Base-by-base conservation (phyloP, 2,888 invertebrate species). In the Drosophila nr. medialis region DNA sequence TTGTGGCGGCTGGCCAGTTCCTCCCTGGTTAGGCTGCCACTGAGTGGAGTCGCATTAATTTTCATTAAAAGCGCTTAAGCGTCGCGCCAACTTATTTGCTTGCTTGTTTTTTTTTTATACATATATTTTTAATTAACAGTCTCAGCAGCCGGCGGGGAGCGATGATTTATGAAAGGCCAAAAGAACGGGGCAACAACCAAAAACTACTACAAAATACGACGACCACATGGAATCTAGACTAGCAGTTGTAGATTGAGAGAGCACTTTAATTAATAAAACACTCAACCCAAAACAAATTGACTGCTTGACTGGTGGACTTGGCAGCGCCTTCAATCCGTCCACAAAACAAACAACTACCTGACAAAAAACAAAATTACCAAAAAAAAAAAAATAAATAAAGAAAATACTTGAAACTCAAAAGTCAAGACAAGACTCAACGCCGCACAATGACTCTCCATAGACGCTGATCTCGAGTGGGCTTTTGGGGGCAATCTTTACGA, bases 201-300 rank as follows among this genome's bases (percentile, higher is more conserved):
- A 71, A 66, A 66, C 40, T 42, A 71, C 72, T 73, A 78, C 58
- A 50, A 58, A 50, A 29, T 40, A 71, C 70, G 67, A 75, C 51
- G 50, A 60, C 51, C 49, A 53, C 56, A 53, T 60, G 71, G 51
- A 58, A 76, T 55, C 68, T 56, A 42, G 36, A 56, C 56, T 56
- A 56, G n/a, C 55, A 36, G 30, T 40, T 49, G 50, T 13, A 40
- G 50, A 64, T 34, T 36, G 64, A 59, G 50, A 61, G 53, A 75
- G 75, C 90, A 89, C 88, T 86, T 86, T 89, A 85, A 90, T 86
- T 90, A 88, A 86, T 90, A 89, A 90, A 90, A 80, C 90, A 81
- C 90, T 88, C 80, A 77, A 58, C 66, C 69, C 77, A 76, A 83
- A 88, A 76, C 80, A 90, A 86, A 90, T 90, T 86, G 88, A 88